phyloP scores from a whole-genome alignment of 2,797 vertebrate species.

The Bovichtus diacanthus region DNA sequence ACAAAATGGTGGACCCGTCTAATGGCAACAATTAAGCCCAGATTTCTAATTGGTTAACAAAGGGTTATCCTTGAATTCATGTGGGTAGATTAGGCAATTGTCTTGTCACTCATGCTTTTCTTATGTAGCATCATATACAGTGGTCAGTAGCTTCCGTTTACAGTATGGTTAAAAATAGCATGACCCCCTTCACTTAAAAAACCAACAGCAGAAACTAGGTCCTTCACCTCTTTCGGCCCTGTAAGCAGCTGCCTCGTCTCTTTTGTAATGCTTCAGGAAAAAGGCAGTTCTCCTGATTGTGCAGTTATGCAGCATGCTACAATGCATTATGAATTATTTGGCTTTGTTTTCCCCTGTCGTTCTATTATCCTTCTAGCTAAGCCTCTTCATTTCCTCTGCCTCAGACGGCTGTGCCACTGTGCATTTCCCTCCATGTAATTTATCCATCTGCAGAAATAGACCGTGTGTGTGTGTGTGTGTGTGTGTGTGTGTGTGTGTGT shows the following conservation, averaged over 20 bases:
- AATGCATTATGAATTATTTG: conserved; percentile 72
- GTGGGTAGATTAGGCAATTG: neutral
- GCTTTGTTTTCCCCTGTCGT: conserved; percentile 63
- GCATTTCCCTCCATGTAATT: conserved; percentile 69
- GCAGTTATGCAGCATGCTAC: conserved; percentile 61
- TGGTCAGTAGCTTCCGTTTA: conserved; percentile 14
- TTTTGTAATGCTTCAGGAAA: conserved; percentile 51
- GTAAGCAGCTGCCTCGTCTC: conserved; percentile 44
- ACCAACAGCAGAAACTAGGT: conserved; percentile 45
- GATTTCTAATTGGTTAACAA: conserved; percentile 27
- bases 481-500: conserved; percentile 18
- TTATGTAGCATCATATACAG: neutral
- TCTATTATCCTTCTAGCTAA: conserved; percentile 67
- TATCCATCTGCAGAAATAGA: conserved; percentile 72
- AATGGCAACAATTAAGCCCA: conserved; percentile 13
- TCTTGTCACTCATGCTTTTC: neutral
- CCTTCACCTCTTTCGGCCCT: conserved; percentile 42
- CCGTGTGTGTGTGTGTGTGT: conserved; percentile 28
- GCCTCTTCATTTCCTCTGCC: conserved; percentile 71
- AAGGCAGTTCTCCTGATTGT: conserved; percentile 58
- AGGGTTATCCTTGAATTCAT: neutral
- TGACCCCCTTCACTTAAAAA: conserved; percentile 32
- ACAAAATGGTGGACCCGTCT: conserved; percentile 45
- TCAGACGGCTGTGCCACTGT: conserved; percentile 50
- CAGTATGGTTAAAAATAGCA: conserved; percentile 40